Evolutionary conservation across 2,113 vertebrate genomes (phyloP).

Genomic region (Scophthalmus maximus): DNA sequence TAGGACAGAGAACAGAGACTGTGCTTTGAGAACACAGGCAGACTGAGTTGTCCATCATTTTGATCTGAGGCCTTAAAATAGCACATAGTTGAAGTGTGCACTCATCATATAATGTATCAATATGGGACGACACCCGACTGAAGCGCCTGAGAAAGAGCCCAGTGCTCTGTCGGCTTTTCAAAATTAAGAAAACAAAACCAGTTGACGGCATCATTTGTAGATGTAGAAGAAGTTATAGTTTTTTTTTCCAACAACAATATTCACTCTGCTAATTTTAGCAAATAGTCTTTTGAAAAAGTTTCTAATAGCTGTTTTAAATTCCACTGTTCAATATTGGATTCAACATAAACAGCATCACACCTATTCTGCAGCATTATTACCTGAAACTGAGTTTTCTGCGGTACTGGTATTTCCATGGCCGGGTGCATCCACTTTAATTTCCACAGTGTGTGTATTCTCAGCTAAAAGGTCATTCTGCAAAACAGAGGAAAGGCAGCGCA

Average conservation of each 20-base stretch:
- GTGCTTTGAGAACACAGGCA: slow-evolving; percentile 55
- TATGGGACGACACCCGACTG: slow-evolving; percentile 35
- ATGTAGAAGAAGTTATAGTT: too few relatives aligned
- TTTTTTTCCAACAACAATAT: too few relatives aligned
- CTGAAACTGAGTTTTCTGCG: slow-evolving; percentile 89
- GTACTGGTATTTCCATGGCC: slow-evolving; percentile 84
- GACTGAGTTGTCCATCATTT: slow-evolving; percentile 66
- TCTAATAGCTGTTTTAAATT: too few relatives aligned
- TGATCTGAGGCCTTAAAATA: slow-evolving; percentile 72
- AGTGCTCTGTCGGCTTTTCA: slow-evolving; percentile 8
- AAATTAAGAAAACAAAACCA: slow-evolving; percentile 19
- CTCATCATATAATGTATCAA: slow-evolving; percentile 67
- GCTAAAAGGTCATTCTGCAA: slow-evolving; percentile 74
- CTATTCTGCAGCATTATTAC: slow-evolving; percentile 74
- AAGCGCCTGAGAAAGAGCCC: slow-evolving; percentile 34
- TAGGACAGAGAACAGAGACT: slow-evolving; percentile 53
- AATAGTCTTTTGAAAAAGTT: too few relatives aligned
- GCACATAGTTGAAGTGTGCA: slow-evolving; percentile 63
- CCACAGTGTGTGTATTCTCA: slow-evolving; percentile 82
- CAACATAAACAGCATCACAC: background rate
- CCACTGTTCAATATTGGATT: too few relatives aligned
- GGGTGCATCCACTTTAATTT: slow-evolving; percentile 84
- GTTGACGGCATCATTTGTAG: too few relatives aligned
- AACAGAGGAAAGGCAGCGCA: slow-evolving; percentile 6
- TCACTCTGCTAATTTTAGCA: too few relatives aligned